Conservation (phyloP, 2,888 invertebrate genomes). For the Baccha elongata region DNA sequence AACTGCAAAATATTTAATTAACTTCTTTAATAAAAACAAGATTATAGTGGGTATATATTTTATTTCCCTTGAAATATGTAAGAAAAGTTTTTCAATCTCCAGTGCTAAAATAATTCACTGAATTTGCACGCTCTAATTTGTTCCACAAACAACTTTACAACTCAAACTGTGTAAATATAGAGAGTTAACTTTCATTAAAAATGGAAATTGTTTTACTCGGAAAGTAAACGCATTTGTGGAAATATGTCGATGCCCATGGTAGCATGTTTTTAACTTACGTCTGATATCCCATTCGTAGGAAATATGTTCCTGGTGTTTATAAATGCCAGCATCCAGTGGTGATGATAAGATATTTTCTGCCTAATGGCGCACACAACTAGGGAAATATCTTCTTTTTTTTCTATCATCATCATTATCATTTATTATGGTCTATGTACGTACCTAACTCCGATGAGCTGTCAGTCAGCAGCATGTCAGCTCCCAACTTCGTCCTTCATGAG, state of each 20-base stretch:
- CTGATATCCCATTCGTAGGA: background rate
- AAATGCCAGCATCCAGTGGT: constrained; percentile 35
- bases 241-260: constrained; percentile 3
- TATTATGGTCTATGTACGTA: background rate
- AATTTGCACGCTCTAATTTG: constrained; percentile 53
- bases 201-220: constrained; percentile 41
- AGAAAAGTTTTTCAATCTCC: background rate
- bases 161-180: constrained; percentile 11
- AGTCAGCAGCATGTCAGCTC: constrained; percentile 2
- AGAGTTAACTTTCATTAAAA: constrained; percentile 47
- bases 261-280: too few species aligned
- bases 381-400: constrained; percentile 19
- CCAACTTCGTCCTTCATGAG: constrained; percentile 3
- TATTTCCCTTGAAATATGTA: background rate
- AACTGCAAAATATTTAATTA: too few species aligned
- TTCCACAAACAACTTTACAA: constrained; percentile 36
- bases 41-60: too few species aligned
- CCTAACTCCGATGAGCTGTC: background rate
- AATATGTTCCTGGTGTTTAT: background rate
- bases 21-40: too few species aligned
- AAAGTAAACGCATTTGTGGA: constrained; percentile 8
- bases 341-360: constrained; percentile 58
- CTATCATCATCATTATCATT: constrained; percentile 4
- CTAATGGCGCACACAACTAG: constrained; percentile 29
- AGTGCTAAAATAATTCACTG: constrained; percentile 1